Percentiles rank a stretch among this genome's conserved stretches.
phyloP scores from a whole-genome alignment of 2,113 vertebrate genomes.

The Syrmaticus mikado region DNA sequence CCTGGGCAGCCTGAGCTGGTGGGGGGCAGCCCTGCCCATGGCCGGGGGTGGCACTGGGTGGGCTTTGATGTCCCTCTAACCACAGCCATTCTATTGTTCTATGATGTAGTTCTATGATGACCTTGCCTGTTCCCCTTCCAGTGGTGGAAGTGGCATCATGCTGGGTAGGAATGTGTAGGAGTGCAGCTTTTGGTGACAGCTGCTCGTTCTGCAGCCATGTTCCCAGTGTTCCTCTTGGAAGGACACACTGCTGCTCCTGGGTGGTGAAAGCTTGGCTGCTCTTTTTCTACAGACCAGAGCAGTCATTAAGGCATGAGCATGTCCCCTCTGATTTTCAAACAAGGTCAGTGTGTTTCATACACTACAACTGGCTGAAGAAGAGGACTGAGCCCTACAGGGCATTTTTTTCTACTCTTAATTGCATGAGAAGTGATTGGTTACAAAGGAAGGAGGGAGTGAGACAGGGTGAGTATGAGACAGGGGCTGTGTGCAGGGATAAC shows the following conservation, averaged over 20 bases:
- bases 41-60: too few relatives aligned
- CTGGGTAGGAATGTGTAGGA: not conserved
- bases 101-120: not conserved
- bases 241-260: not conserved
- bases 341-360: not conserved
- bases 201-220: not conserved
- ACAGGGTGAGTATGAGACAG: not conserved
- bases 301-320: not conserved
- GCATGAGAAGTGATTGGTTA: not conserved
- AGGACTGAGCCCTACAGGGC: not conserved
- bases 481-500: rapidly evolving
- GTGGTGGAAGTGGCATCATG: not conserved
- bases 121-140: not conserved
- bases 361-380: not conserved
- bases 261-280: not conserved
- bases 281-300: not conserved
- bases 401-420: not conserved
- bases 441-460: not conserved
- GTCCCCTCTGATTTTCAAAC: not conserved
- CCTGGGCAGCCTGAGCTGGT: too few relatives aligned
- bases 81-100: too few relatives aligned
- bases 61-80: too few relatives aligned
- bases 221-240: not conserved
- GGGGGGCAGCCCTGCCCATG: too few relatives aligned
- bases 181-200: not conserved